phyloP scores from a whole-genome alignment of 2,113 vertebrate species.

The Asarcornis scutulata region DNA sequence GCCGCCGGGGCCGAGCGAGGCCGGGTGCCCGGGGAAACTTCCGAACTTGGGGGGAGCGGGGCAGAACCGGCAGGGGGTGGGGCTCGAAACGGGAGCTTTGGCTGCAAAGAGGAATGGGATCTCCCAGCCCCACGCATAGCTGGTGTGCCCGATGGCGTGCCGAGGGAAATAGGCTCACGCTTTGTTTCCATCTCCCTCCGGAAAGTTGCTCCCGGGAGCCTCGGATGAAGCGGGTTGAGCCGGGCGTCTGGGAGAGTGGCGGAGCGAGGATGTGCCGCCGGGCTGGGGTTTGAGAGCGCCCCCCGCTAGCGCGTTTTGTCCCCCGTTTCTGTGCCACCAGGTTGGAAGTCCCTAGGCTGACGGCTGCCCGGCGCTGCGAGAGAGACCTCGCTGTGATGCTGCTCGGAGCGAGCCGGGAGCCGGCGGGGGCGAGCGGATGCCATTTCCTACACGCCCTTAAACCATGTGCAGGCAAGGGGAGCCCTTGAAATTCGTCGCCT shows the following conservation, averaged over 20 bases:
- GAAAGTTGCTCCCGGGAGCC: not conserved
- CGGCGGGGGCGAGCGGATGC: not conserved
- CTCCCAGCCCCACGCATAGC: no score
- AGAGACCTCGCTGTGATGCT: slow-evolving; percentile 29
- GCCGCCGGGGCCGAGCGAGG: not conserved
- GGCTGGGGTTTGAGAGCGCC: slow-evolving; percentile 4
- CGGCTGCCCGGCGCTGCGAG: not conserved
- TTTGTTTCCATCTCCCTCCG: not conserved
- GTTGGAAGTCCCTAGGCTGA: slow-evolving; percentile 51
- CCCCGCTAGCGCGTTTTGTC: slow-evolving; percentile 7
- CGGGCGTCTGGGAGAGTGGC: not conserved
- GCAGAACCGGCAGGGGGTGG: no score
- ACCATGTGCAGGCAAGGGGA: slow-evolving; percentile 57
- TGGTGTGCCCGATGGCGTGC: no score
- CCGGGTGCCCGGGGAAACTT: not conserved
- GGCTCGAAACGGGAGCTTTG: not conserved
- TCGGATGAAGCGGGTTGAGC: not conserved
- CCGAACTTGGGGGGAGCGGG: not conserved
- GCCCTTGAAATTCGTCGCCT: slow-evolving; percentile 43
- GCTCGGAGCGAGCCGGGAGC: slow-evolving; percentile 19
- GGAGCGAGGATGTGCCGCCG: not conserved
- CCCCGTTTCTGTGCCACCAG: slow-evolving; percentile 55
- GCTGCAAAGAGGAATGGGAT: not conserved
- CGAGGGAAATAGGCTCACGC: not conserved
- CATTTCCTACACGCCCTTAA: slow-evolving; percentile 13